These are phyloP conservation scores for Apis florea DNA, from an alignment of 1,140 invertebrate species.

Conservation along the genomic window DNA sequence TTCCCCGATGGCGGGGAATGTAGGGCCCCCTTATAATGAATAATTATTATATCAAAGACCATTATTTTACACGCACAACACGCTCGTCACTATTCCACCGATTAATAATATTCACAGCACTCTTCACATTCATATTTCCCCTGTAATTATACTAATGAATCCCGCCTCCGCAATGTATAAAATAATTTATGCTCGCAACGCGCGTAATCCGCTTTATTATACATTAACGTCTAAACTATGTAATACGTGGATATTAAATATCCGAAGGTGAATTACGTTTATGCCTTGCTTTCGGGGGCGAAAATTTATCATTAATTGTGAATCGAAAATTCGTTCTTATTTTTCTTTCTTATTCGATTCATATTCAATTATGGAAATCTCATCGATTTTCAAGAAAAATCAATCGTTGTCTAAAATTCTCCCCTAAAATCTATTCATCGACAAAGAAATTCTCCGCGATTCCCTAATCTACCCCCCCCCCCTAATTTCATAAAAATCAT, in stretches of 20 bases:
- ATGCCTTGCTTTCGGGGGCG: not conserved
- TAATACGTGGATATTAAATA: not conserved
- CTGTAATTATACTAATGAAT: conserved; percentile 38
- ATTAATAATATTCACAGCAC: conserved; percentile 31
- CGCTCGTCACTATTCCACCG: not conserved
- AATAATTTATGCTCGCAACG: conserved; percentile 4
- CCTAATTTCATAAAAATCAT: too few relatives aligned
- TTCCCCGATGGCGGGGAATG: not conserved
- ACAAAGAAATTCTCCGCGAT: too few relatives aligned
- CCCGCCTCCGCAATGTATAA: not conserved
- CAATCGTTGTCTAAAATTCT: too few relatives aligned
- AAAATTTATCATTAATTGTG: too few relatives aligned
- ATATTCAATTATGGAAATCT: too few relatives aligned
- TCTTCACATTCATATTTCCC: conserved; percentile 12
- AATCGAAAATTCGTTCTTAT: too few relatives aligned
- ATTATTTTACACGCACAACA: not conserved
- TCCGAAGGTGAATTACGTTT: not conserved
- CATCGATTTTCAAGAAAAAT: too few relatives aligned
- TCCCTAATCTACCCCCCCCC: too few relatives aligned
- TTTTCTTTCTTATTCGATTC: too few relatives aligned
- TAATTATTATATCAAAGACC: conserved; percentile 40
- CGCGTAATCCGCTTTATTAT: not conserved
- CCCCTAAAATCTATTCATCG: too few relatives aligned
- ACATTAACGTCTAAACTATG: not conserved
- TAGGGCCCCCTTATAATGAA: conserved; percentile 6